Evolutionary conservation across 1,140 invertebrate species (phyloP), one percentile per base, ranked within the genome.

Genomic region (Drosophila paulistorum): DNA sequence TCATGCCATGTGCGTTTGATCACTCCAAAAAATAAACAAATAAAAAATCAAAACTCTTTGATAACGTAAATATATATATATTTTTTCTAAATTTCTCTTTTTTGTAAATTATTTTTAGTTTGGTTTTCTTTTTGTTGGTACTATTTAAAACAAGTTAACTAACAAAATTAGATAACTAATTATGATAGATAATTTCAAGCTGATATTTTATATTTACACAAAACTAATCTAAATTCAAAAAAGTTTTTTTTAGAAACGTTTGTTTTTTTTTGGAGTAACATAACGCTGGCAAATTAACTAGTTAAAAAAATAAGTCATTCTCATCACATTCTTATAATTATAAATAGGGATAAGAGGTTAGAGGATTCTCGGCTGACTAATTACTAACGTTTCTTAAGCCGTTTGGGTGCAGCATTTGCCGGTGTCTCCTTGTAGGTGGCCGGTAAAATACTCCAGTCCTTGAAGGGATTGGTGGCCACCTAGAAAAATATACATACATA

Each of bases 401-500:
- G 81, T 59, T 91, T 91, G n/a, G 90, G 90, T 6, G 86, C 81
- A 11, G 81, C 78, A 71, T 83, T 92, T 70, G 74, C 91, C 67
- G 79, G 91, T 37, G 81, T 91, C 65, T 86, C 79, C 78, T 91
- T 77, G 68, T 80, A 77, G 70, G 84, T 90, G 5, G 87, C 74
- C 23, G 79, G 93, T 5, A 94, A 91, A 74, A 95, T 95, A 26
- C 94, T 94, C 96, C 96, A 97, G 86, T 96, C 94, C 75, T 95
- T 95, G 81, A 97, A 97, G 0, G 96, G 96, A 93, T 97, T 96
- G 0, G 94, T 93, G 0, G 96, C 94, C 37, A 97, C 95, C 90
- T 95, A 62, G 94, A 91, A 81, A 77, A 17, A 7, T 13, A 78
- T 30, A 2, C 13, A 33, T 13, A n/a, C 14, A 41, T 55, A 45